These are phyloP conservation scores for Drosophila kohkoa DNA, from an alignment of 1,140 invertebrate genomes.

Conservation along the genomic window DNA sequence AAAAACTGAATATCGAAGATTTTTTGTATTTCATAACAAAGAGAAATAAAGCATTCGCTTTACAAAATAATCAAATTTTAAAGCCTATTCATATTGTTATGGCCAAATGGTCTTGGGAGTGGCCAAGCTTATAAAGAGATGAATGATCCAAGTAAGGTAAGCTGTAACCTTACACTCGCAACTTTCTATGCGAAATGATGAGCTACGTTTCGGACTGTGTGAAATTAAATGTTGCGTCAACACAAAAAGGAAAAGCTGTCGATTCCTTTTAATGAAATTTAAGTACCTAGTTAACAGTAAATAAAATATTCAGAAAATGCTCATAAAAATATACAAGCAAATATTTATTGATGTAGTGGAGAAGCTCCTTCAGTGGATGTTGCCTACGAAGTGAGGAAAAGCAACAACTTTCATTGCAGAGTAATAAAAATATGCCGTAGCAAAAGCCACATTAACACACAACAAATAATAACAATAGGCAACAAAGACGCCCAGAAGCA, in stretches of 20 bases:
- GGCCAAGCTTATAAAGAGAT: background rate
- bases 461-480: slow-evolving; percentile 11
- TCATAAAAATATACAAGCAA: background rate
- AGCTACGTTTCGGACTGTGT: background rate
- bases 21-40: background rate
- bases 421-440: slow-evolving; percentile 27
- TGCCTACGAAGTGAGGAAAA: background rate
- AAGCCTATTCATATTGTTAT: background rate
- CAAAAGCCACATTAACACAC: slow-evolving; percentile 9
- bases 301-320: background rate
- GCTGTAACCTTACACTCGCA: background rate
- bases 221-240: background rate
- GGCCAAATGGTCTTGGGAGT: background rate
- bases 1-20: background rate
- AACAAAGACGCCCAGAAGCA: slow-evolving; percentile 51
- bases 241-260: background rate
- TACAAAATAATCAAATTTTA: background rate
- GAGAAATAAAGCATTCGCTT: background rate
- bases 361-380: background rate
- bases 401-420: slow-evolving; percentile 5
- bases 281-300: background rate
- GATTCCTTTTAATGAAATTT: background rate
- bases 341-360: background rate
- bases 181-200: slow-evolving; percentile 14
- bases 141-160: background rate